Base-by-base conservation (phyloP, 2,888 invertebrate genomes). In the Imbricaverruca yamaguchii region DNA sequence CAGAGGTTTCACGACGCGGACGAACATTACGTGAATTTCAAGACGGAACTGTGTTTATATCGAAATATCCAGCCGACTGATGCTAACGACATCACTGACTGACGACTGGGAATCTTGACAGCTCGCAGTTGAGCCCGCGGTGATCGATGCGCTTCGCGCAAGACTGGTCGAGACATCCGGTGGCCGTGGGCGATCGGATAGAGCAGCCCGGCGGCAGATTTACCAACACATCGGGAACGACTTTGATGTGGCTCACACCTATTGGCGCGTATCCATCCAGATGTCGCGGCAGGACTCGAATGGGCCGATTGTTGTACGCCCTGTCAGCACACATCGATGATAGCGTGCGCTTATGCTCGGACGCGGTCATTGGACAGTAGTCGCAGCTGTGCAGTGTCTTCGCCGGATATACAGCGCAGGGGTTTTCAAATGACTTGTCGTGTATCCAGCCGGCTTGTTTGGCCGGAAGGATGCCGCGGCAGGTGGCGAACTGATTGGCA, bases 191-290 rank as follows among this genome's bases (percentile, higher is more conserved):
- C 74, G 74, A 39, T 8, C 74, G 15, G 0, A 53, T 15, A 3
- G 74, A 74, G 74, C 74, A 74, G 53, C 74, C 74, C 6, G 74
- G 53, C 15, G 74, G 74, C 53, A 74, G 74, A 18, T 53, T 74
- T 7, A 53, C 74, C 74, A 74, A 12, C 15, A 74, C 74, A 18
- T 74, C 74, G 18, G 74, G 74, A 6, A 74, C 74, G 18, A 74
- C 74, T 18, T 23, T 10, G 1, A 74, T 53, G 15, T 53, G 39
- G 18, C 13, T 53, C 74, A 74, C 74, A 0, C 74, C 74, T 3
- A 11, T 39, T 0, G 53, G 13, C 7, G 74, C 74, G 21, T 74
- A 74, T 8, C 74, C 74, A 23, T 74, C 74, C 18, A 74, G 74
- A 9, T 53, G 74, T 18, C 74, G 39, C 15, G 74, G 74, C 7